phyloP scores from a whole-genome alignment of 2,113 vertebrate genomes.

The Isurus oxyrinchus region DNA sequence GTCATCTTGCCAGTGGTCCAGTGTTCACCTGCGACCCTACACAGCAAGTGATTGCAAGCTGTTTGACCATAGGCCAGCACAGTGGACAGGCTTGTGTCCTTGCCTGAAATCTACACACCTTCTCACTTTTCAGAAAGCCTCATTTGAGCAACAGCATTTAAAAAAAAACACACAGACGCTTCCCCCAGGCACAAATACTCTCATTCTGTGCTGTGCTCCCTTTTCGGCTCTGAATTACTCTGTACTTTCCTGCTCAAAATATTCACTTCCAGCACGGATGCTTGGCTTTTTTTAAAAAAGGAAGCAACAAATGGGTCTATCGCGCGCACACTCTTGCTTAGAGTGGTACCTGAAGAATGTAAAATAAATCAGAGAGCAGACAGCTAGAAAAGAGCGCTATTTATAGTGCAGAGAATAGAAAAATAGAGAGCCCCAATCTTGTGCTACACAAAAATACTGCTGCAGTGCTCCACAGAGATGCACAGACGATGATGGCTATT shows the following conservation, averaged over 20 bases:
- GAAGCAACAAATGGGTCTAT: neutral
- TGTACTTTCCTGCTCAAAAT: neutral
- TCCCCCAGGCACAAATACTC: neutral
- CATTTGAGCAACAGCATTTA: neutral
- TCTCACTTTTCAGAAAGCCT: neutral
- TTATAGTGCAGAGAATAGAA: neutral
- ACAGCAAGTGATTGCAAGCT: too few relatives aligned
- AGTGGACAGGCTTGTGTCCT: neutral
- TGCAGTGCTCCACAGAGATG: neutral
- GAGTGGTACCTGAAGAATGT: neutral
- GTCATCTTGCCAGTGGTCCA: too few relatives aligned
- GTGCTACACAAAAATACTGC: neutral
- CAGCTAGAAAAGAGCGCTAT: neutral
- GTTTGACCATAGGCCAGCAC: neutral
- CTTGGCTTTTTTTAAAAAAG: neutral
- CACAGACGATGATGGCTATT: neutral
- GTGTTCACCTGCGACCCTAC: too few relatives aligned
- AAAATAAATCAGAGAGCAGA: neutral
- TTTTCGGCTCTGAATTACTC: neutral
- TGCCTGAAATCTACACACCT: neutral
- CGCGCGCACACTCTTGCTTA: neutral
- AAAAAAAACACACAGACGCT: neutral
- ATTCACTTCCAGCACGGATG: neutral
- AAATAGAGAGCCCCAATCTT: neutral
- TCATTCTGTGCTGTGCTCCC: neutral